Percentiles rank a stretch among this genome's conserved stretches.
phyloP scores from a whole-genome alignment of 1,140 invertebrate genomes.

The Euwallacea similis region DNA sequence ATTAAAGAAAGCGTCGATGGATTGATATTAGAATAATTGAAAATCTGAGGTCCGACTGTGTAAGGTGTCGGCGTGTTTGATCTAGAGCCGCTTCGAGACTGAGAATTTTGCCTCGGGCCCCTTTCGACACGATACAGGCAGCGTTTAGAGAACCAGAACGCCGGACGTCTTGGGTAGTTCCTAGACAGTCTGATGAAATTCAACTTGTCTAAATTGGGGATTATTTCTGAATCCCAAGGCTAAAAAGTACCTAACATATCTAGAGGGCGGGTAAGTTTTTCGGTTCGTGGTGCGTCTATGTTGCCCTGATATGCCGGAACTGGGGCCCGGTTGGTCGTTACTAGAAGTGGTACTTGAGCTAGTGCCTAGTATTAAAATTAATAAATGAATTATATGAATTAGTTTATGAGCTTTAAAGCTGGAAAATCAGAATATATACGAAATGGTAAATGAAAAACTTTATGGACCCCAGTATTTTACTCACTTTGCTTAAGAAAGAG shows the following conservation, averaged over 20 bases:
- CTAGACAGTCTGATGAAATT: slow-evolving; percentile 26
- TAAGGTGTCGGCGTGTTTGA: slow-evolving; percentile 4
- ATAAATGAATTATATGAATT: too few species aligned
- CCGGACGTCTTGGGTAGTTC: slow-evolving; percentile 38
- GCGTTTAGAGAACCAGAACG: slow-evolving; percentile 41
- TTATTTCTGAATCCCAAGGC: background rate
- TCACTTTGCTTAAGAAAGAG: too few species aligned
- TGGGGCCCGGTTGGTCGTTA: slow-evolving; percentile 21
- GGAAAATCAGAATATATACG: too few species aligned
- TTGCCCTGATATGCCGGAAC: slow-evolving; percentile 12
- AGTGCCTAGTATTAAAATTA: too few species aligned
- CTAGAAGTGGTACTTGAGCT: slow-evolving; percentile 9
- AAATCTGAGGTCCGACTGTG: slow-evolving; percentile 10
- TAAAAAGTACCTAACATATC: slow-evolving; percentile 34
- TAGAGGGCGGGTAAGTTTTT: slow-evolving; percentile 50
- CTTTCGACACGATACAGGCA: slow-evolving; percentile 24
- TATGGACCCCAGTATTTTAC: too few species aligned
- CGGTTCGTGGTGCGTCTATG: slow-evolving; percentile 33
- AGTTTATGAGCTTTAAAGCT: too few species aligned
- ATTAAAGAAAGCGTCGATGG: slow-evolving; percentile 25
- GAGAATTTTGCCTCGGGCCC: slow-evolving; percentile 12
- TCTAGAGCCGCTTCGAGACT: slow-evolving; percentile 10
- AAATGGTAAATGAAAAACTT: too few species aligned
- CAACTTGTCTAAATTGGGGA: background rate
- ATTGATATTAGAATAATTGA: slow-evolving; percentile 28